Evolutionary conservation across 2,888 invertebrate genomes (phyloP), one percentile per base, ranked within the genome.

Genomic region (Liposcelis brunnea): DNA sequence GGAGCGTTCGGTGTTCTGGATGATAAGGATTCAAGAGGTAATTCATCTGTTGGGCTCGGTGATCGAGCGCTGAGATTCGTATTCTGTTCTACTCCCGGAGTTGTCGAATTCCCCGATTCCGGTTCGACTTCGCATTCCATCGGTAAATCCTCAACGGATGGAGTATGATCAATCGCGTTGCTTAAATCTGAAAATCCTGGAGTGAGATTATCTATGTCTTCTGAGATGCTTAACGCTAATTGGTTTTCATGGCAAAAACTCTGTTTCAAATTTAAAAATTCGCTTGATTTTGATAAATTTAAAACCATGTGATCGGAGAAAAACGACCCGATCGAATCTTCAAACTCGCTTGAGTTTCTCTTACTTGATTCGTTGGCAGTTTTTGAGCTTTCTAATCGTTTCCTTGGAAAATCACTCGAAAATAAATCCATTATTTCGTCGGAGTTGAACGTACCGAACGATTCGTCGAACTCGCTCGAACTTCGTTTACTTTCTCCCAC

Each of bases 391-490:
- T 50, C 50, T 6, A 52, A 48, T 10, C 47, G 47, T 14, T 51
- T 47, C 12, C 50, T 49, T 51, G 74, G 68, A 56, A 72, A 72
- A 55, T 74, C 74, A 53, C 72, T 64, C 52, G 72, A 69, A 52
- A 72, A 72, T 52, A 74, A 75, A 56, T 82, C 80, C 49, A 65
- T 61, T 84, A 89, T 86, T 63, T 87, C 86, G 64, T 86, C 85
- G 0, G 87, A 86, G 8, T 87, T 86, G 50, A 90, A 66, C 55
- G 89, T 87, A 4, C 87, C 87, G 53, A 87, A 67, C 55, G 84
- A 83, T 59, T 89, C 86, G 57, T 86, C 78, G 57, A 74, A 65
- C 53, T 80, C 86, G 54, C 84, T 73, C 2, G 86, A 87, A 59
- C 82, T 80, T 58, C 84, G 78, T 60, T 83, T 84, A 57, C 72